phyloP scores from a whole-genome alignment of 2,113 vertebrate species.

The Helogale parvula region DNA sequence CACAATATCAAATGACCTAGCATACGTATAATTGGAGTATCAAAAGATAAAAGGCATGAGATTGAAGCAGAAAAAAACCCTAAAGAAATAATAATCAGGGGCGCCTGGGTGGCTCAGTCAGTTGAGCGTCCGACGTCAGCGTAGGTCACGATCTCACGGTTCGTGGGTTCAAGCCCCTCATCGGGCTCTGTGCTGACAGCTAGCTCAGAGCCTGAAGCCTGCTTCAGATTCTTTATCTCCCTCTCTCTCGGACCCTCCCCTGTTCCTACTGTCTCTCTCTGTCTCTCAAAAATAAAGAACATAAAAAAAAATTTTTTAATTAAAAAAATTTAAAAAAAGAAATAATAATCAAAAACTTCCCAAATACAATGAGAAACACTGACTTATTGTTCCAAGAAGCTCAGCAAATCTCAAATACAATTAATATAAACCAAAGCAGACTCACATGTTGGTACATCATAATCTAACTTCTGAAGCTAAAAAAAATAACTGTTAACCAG shows the following conservation, averaged over 20 bases:
- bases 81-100: not conserved
- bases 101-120: no score
- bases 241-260: no score
- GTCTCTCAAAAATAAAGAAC: no score
- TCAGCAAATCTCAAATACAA: not conserved
- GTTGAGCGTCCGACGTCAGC: no score
- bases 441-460: not conserved
- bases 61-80: not conserved
- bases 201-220: no score
- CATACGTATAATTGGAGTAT: not conserved
- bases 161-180: no score
- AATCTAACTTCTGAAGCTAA: not conserved
- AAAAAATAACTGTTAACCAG: not conserved
- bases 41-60: not conserved
- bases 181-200: no score
- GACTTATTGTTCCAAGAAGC: not conserved
- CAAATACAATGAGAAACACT: not conserved
- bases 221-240: no score
- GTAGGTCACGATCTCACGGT: no score
- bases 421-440: not conserved
- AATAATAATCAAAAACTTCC: not conserved
- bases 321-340: not conserved
- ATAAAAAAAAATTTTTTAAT: no score
- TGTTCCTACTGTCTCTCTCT: no score
- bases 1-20: slow-evolving; percentile 35